phyloP scores from a whole-genome alignment of 2,113 vertebrate species.

The Coturnix japonica region DNA sequence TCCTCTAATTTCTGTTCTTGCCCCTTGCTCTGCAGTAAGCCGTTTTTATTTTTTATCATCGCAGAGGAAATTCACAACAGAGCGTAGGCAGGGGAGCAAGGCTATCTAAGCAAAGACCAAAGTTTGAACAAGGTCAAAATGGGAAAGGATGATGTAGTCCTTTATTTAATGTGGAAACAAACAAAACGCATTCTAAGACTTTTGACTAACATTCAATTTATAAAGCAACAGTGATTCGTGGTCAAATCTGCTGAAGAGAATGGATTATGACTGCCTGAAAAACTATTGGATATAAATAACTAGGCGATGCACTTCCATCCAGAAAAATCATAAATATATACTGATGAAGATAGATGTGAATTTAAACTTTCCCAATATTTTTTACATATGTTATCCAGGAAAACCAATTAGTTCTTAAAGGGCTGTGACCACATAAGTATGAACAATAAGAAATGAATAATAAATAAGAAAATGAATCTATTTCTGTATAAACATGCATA shows the following conservation, averaged over 20 bases:
- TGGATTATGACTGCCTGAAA: neutral
- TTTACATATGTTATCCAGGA: constrained; percentile 1
- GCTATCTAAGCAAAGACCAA: neutral
- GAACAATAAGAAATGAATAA: constrained; percentile 16
- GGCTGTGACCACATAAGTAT: constrained; percentile 10
- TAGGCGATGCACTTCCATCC: neutral
- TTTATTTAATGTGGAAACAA: neutral
- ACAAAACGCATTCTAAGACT: neutral
- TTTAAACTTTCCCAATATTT: neutral
- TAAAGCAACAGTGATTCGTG: neutral
- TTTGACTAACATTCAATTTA: neutral
- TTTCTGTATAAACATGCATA: constrained; percentile 32
- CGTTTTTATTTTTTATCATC: neutral
- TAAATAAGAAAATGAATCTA: constrained; percentile 27
- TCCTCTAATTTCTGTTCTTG: constrained; percentile 31
- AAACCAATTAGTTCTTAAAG: constrained; percentile 36
- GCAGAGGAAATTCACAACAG: neutral
- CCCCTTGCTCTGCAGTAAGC: neutral
- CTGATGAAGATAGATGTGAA: neutral
- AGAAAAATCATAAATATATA: neutral
- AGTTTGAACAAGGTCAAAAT: neutral
- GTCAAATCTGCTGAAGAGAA: neutral
- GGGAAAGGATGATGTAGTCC: neutral
- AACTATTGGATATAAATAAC: neutral
- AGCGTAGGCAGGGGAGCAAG: neutral